Evolutionary conservation across 2,888 invertebrate species (phyloP).

Genomic region (Helleia helle): DNA sequence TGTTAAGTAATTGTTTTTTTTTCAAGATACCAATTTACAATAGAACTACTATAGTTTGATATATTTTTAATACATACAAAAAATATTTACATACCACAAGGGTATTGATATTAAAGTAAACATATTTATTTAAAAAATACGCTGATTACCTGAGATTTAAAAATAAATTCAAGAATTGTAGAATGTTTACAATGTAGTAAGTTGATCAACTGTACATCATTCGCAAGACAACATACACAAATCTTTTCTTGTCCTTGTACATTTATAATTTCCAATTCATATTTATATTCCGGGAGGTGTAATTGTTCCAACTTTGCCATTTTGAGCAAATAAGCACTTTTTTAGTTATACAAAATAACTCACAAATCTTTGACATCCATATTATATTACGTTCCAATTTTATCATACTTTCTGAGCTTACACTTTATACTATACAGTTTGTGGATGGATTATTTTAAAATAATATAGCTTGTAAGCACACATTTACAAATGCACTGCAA

Average conservation of each 20-base stretch:
- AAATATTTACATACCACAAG: too few relatives aligned
- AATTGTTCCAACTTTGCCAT: constrained; percentile 13
- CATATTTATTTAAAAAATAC: not conserved
- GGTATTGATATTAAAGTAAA: too few relatives aligned
- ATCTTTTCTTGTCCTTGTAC: not conserved
- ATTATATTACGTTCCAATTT: constrained; percentile 11
- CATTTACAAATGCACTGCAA: too few relatives aligned
- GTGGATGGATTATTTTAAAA: not conserved
- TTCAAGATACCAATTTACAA: constrained; percentile 31
- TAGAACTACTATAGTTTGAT: constrained; percentile 24
- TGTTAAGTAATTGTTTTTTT: too few relatives aligned
- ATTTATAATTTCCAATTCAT: not conserved
- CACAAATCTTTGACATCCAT: constrained; percentile 11
- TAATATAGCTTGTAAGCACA: too few relatives aligned
- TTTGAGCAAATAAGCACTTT: constrained; percentile 2
- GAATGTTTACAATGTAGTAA: constrained; percentile 37
- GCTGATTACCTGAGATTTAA: constrained; percentile 31
- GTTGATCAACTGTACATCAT: constrained; percentile 27
- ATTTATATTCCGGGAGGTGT: constrained; percentile 3
- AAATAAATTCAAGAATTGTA: constrained; percentile 28
- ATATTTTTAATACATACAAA: too few relatives aligned
- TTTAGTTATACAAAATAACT: not conserved
- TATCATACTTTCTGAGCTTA: not conserved
- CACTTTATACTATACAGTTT: too few relatives aligned
- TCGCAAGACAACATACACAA: constrained; percentile 38